Evolutionary conservation across 2,113 vertebrate species (phyloP), one percentile per base, ranked within the genome.

Genomic region (Salvelinus fontinalis): DNA sequence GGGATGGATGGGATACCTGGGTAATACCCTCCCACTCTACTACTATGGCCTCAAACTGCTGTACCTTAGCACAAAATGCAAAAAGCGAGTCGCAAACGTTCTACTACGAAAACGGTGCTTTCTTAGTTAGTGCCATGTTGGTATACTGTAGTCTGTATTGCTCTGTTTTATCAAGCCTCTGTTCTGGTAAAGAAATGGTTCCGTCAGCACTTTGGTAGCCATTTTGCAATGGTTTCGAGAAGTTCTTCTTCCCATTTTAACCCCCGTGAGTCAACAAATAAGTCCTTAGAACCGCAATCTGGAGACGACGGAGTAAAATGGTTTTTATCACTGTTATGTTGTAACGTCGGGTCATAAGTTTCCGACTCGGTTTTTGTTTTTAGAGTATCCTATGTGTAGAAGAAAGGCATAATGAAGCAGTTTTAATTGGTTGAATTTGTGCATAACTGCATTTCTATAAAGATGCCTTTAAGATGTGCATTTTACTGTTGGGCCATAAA

Each of bases 21-120:
- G 80, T 83, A 78, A 85, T 84, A 78, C 86, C 85, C 76, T 75
- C 86, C 82, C 89, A 84, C 88, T 89, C 92, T 80, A 90, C 88
- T 89, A 90, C 92, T 91, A 89, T 86, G 90, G 92, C 90, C 92
- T 90, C 92, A 85, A 66, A 90, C 81, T 91, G 87, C 83, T 94
- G 87, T 91, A 93, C 88, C 85, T 44, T 92, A 93, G 88, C 87
- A 92, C 85, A 88, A 75, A 90, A 92, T 92, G 90, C 92, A 73
- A 90, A 71, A 62, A 90, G 83, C 91, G 83, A 89, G 78, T 71
- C 26, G n/a, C 34, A 24, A 86, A 79, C 70, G 88, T 82, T 64
- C 76, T 86, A 81, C 91, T 90, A 68, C 87, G 71, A 89, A 88
- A 85, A 90, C 85, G 57, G 93, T 94, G 94, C 94, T 94, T 95